Evolutionary conservation across 2,113 vertebrate species (phyloP), one percentile per base, ranked within the genome.

Genomic region (Mustelus asterias): DNA sequence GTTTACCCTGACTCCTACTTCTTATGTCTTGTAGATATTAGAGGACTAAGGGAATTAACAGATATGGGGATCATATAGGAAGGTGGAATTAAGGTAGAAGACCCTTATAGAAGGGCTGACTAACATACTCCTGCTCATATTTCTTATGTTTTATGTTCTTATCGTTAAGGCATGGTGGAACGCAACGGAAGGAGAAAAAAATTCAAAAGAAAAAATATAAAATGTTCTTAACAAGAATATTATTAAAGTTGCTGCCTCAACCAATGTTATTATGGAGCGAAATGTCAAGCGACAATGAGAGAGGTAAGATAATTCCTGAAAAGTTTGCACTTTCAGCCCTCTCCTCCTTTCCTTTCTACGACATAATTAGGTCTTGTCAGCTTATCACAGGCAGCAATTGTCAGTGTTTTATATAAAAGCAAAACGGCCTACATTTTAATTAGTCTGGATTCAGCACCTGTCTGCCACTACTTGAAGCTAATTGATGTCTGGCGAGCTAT

Each of bases 311-410:
- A 93, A 93, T 93, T 93, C 89, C 89, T 67, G 60, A 93, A 93
- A 93, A 65, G 89, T 93, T 93, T 93, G 89, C 89, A 93, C 60
- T 93, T 92, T 92, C 33, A 67, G 60, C 60, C 89, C 60, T 93
- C 60, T 93, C 60, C 48, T 86, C 6, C 26, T 60, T 90, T 90
- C 88, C 54, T 60, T 58, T 90, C 88, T 67, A 41, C n/a, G 20
- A 63, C 33, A 93, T 93, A 93, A 93, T 93, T 93, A 93, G 89
- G 60, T 93, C 89, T 93, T 93, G 89, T 93, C 89, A 93, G 89
- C 89, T 93, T 93, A 93, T 93, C 89, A 93, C 89, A 93, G 60
- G 60, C 89, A 65, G 89, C 89, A 65, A 93, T 93, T 93, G 60
- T 93, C 89, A 65, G 60, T 93, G 89, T 65, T 93, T 93, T 93